phyloP scores from a whole-genome alignment of 1,140 invertebrate genomes.

The Cyrtorhinus lividipennis region DNA sequence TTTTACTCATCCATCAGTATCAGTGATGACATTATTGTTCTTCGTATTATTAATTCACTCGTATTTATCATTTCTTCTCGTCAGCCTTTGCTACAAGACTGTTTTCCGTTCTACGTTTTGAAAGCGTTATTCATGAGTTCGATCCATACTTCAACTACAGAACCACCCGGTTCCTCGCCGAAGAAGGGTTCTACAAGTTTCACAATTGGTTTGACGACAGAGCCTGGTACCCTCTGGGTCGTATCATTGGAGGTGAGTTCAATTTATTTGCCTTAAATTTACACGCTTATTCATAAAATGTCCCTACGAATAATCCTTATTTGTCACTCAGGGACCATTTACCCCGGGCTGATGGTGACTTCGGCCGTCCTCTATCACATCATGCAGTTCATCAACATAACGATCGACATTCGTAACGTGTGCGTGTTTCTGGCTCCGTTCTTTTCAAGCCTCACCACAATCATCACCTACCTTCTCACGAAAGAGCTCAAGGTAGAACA shows the following conservation, averaged over 20 bases:
- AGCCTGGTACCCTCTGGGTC: constrained; percentile 94
- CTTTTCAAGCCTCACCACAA: constrained; percentile 90
- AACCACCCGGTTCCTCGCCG: constrained; percentile 83
- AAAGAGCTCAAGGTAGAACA: constrained; percentile 90
- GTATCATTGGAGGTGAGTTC: constrained; percentile 78
- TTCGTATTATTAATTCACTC: too few relatives aligned
- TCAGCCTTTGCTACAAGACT: constrained; percentile 86
- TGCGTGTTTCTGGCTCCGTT: constrained; percentile 95
- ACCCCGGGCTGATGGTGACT: constrained; percentile 95
- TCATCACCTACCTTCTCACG: constrained; percentile 89
- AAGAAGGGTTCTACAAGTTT: constrained; percentile 95
- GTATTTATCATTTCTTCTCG: too few relatives aligned
- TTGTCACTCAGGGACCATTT: constrained; percentile 71
- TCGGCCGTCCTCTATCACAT: constrained; percentile 83
- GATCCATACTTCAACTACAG: constrained; percentile 99
- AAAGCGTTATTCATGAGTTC: constrained; percentile 97
- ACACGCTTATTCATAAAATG: too few relatives aligned
- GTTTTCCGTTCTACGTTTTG: constrained; percentile 92
- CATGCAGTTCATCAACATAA: constrained; percentile 79
- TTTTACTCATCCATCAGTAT: too few relatives aligned
- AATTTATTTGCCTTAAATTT: too few relatives aligned
- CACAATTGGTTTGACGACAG: constrained; percentile 99
- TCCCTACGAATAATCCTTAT: constrained; percentile 8
- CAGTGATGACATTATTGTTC: too few relatives aligned
- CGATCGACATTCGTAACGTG: constrained; percentile 92